Conservation (phyloP, 2,113 vertebrate species). For the Microtus ochrogaster region DNA sequence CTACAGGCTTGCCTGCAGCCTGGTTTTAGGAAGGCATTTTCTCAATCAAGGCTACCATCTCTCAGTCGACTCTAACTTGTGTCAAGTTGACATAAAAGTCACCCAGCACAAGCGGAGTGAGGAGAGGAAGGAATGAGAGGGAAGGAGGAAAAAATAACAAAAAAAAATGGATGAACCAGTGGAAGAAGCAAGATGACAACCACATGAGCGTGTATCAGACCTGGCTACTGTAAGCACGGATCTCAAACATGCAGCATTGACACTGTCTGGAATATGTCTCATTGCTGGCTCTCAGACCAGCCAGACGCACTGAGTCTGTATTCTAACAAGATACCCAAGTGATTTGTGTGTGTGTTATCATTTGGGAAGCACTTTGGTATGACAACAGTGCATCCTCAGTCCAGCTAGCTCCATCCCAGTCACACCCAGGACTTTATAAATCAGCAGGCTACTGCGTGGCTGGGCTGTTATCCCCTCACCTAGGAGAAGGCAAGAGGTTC, state of each 20-base stretch:
- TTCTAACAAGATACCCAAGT: neutral
- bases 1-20: neutral
- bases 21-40: neutral
- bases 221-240: neutral
- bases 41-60: neutral
- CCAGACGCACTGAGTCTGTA: neutral
- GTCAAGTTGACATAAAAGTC: neutral
- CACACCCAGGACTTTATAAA: neutral
- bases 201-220: neutral
- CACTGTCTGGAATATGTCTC: neutral
- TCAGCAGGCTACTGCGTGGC: neutral
- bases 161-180: neutral
- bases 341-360: neutral
- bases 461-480: neutral
- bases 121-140: neutral
- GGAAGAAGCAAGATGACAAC: neutral
- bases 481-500: neutral
- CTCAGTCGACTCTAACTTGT: neutral
- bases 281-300: neutral
- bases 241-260: neutral
- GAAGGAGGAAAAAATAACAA: neutral
- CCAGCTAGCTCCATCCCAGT: neutral
- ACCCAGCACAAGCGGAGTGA: neutral
- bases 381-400: neutral
- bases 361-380: neutral